A percentile compares a stretch with the other conserved stretches of the same genome.
Conservation (phyloP, 2,797 vertebrate genomes). For the Poeciliopsis gracilis region DNA sequence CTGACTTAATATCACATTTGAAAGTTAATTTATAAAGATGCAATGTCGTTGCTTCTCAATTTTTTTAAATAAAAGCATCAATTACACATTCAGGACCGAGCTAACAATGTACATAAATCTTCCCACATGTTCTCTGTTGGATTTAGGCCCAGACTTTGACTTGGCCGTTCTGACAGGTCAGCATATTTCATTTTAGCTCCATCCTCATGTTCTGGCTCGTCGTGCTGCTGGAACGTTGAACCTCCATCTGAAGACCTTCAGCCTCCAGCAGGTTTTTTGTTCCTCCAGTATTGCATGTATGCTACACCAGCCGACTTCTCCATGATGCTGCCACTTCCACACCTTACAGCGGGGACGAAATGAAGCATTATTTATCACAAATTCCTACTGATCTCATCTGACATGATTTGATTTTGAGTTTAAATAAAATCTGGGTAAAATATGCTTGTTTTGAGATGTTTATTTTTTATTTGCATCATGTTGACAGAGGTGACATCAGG, state of each 20-base stretch:
- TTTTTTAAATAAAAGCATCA: background rate
- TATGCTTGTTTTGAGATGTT: conserved; percentile 53
- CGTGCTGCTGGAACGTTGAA: background rate
- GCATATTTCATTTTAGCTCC: background rate
- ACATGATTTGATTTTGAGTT: conserved; percentile 70
- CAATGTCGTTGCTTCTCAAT: background rate
- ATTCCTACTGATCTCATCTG: background rate
- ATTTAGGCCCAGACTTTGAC: background rate
- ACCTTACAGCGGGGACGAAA: too few relatives aligned
- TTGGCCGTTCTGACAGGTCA: background rate
- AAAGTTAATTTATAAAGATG: background rate
- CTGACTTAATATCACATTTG: background rate
- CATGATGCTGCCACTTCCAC: background rate
- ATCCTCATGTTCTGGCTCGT: background rate
- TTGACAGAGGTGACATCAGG: background rate
- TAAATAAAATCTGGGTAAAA: conserved; percentile 79
- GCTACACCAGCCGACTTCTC: background rate
- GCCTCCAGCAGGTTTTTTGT: background rate
- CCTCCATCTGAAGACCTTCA: background rate
- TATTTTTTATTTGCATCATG: conserved; percentile 2
- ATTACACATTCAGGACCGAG: background rate
- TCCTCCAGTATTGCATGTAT: background rate
- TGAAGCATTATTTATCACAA: background rate
- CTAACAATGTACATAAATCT: background rate
- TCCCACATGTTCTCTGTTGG: background rate